These are phyloP conservation scores for Parazoanthus darwini DNA, from an alignment of 92 coral and sea anemone species.

Conservation along the genomic window DNA sequence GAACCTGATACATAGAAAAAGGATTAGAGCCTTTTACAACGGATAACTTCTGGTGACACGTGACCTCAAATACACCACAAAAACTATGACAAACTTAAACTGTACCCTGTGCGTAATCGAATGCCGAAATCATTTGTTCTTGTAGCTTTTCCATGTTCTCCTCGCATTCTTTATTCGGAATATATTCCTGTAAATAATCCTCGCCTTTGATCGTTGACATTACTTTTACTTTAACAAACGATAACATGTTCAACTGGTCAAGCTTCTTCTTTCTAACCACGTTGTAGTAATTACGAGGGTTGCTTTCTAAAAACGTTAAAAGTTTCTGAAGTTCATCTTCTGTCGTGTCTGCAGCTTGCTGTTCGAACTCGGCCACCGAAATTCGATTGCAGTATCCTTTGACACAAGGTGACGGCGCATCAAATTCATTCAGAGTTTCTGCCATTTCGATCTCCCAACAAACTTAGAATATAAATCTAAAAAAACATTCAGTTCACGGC, in stretches of 20 bases:
- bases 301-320: constrained; percentile 44
- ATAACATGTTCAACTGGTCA: constrained; percentile 50
- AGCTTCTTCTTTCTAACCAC: constrained; percentile 54
- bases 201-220: constrained; percentile 62
- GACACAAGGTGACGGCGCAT: constrained; percentile 54
- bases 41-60: too few species aligned
- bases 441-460: constrained; percentile 32
- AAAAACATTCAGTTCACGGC: neutral
- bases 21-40: neutral
- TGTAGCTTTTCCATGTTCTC: constrained; percentile 47
- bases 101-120: constrained; percentile 62
- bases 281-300: constrained; percentile 47
- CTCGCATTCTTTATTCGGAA: constrained; percentile 52
- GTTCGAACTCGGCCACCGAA: constrained; percentile 53
- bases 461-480: neutral
- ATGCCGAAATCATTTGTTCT: constrained; percentile 44
- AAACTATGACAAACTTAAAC: neutral
- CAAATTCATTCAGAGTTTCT: constrained; percentile 54
- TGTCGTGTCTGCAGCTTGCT: constrained; percentile 54
- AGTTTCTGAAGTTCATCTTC: constrained; percentile 59
- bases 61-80: neutral
- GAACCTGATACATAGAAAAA: neutral
- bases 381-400: constrained; percentile 48
- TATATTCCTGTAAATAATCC: constrained; percentile 47
- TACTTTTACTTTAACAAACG: constrained; percentile 55